Conservation (phyloP, 2,888 invertebrate genomes). For the Erannis defoliaria region DNA sequence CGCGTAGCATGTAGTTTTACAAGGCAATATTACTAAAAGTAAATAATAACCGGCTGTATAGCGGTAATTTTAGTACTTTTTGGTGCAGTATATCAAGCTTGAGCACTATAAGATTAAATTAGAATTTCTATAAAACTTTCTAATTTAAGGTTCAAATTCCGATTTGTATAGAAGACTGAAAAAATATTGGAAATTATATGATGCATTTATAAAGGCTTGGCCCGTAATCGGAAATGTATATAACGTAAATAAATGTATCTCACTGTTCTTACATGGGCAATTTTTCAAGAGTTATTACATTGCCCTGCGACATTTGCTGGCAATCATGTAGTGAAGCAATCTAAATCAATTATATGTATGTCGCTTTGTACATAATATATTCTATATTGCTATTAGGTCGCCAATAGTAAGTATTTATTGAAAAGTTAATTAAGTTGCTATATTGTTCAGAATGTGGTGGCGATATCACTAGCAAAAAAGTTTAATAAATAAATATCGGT, state of each 20-base stretch:
- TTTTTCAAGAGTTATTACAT: background rate
- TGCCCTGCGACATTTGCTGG: too few species aligned
- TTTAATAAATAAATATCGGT: too few species aligned
- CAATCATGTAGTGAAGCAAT: too few species aligned
- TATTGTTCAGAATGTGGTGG: too few species aligned
- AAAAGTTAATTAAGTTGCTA: too few species aligned
- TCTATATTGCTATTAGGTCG: too few species aligned
- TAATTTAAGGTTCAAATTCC: conserved; percentile 17
- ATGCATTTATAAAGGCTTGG: conserved; percentile 45
- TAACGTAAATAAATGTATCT: background rate
- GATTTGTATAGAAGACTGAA: conserved; percentile 43
- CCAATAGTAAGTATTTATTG: too few species aligned
- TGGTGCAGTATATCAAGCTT: conserved; percentile 31
- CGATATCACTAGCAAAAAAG: too few species aligned
- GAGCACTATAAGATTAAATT: conserved; percentile 10
- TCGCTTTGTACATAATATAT: too few species aligned
- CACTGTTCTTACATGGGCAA: background rate
- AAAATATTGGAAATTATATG: conserved; percentile 30
- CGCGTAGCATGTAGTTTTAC: too few species aligned
- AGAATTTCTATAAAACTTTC: background rate
- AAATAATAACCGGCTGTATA: too few species aligned
- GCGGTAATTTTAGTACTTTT: background rate
- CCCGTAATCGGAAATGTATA: conserved; percentile 12
- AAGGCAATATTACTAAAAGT: background rate
- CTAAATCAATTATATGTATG: too few species aligned